Evolutionary conservation across 1,140 invertebrate species (phyloP), one percentile per base, ranked within the genome.

Genomic region (Philotrypesis tridentata): DNA sequence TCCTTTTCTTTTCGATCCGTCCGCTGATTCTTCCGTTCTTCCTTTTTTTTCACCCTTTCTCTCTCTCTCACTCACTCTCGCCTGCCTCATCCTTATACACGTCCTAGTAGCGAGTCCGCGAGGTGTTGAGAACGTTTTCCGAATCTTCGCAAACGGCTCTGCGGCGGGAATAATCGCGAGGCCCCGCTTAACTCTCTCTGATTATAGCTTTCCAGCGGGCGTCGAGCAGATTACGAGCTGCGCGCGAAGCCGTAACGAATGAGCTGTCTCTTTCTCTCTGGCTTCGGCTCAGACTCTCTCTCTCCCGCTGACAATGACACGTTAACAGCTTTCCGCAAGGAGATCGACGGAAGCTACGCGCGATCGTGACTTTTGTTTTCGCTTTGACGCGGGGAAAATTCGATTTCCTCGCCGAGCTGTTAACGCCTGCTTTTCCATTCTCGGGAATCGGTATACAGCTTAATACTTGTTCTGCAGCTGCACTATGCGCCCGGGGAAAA

Each of bases 171-270:
- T 55, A 55, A 55, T 55, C 48, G 48, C 21, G 48, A 14, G 31
- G 31, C 2, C 17, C 12, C 7, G 7, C 27, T 65, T 68, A 68
- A 68, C 67, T 31, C 67, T 31, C 67, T 33, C 67, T 68, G 67
- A 68, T 68, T 68, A 86, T 86, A 87, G 83, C 70, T 86, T 86
- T 85, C 82, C 65, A 21, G 48, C 76, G 74, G 63, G 70, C 25
- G 71, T 37, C 17, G 23, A 27, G 17, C 31, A 37, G 33, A 68
- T 68, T 68, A 33, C 67, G 29, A 65, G 5, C 4, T n/a, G n/a
- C 43, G 68, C 70, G 21, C 48, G 43, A 77, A n/a, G 55, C 63
- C 68, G 72, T 68, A 68, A 68, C 67, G 29, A 68, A 68, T 68
- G 37, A 31, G 21, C 48, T 68, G 82, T 60, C 25, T 79, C n/a